Evolutionary conservation across 2,113 vertebrate genomes (phyloP), one percentile per base, ranked within the genome.

Genomic region (Excalfactoria chinensis): DNA sequence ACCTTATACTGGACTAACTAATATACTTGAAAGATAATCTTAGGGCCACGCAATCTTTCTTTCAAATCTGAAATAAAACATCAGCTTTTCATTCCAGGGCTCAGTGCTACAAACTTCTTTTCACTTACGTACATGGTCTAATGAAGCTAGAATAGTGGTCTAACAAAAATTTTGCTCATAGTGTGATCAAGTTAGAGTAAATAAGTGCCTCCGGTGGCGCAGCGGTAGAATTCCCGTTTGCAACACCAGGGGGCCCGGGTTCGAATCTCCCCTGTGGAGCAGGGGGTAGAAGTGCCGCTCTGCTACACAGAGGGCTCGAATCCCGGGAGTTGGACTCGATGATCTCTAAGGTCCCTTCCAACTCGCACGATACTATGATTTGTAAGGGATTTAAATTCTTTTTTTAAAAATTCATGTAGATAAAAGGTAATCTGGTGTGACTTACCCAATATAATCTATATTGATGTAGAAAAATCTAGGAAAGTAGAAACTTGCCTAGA

Each of bases 391-490:
- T 91, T 83, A 58, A 20, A 55, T 9, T 49, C 1, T 8, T n/a
- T 49, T 67, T 44, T 34, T 1, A 32, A 46, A 35, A 53, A 62
- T 76, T 49, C 48, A 46, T 63, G 76, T 76, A 85, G 68, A 40
- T 62, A 89, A 74, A 30, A 51, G 59, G 83, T 83, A 46, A 90
- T 59, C n/a, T 59, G 11, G 51, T 74, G 43, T 76, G 51, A 85
- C 76, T 93, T 85, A 94, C 80, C 48, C 72, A 89, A 40, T 71
- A 84, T 21, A 90, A 93, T 44, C 49, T 85, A 56, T 48, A 88
- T 32, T 85, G 75, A 89, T 84, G 25, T 9, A 66, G 53, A 81
- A 66, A 40, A 55, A 55, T 56, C 30, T 58, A 32, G 55, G n/a
- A 55, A 88, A 91, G 62, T 25, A 56, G 25, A 73, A 62, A 58